Base-by-base conservation (phyloP, 2,888 invertebrate genomes). In the Oxyscelio sp. region DNA sequence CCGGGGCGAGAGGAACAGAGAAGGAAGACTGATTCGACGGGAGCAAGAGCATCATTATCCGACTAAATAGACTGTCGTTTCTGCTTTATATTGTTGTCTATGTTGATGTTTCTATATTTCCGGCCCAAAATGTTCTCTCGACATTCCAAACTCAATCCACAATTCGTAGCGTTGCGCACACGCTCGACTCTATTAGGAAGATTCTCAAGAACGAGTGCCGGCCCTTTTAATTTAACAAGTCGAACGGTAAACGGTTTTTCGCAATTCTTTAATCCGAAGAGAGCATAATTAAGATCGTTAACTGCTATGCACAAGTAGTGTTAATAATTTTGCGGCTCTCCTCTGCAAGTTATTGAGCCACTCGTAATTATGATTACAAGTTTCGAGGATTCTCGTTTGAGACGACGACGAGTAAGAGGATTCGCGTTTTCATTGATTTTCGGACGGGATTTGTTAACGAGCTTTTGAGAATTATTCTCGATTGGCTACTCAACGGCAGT, bases 1-100 rank as follows among this genome's bases (percentile, higher is more conserved):
- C 74, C 83, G 50, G 59, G 40, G 50, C 68, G 75, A 61, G 84
- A 84, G 85, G 61, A 77, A 83, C 68, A 40, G 66, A 73, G 79
- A 83, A 75, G 66, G 87, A 79, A 38, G 80, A 83, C 87, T 87
- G 92, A 90, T 91, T 90, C 88, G 90, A 90, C 89, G 88, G 88
- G 88, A 91, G 89, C 88, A 89, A 81, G 89, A 90, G 92, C 92
- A 91, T 92, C 92, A 91, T 92, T 92, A 92, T 91, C 89, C 91
- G 89, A 92, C 90, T 92, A 92, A 92, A 92, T 92, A 92, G 91
- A 89, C 92, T 91, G 88, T 77, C 81, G 81, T 74, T 74, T 74
- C 87, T 83, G 61, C 61, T 58, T 86, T 85, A 86, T 87, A 89
- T 85, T 86, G 85, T 88, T 83, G 87, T 84, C 85, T 88, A 87